Conservation (phyloP, 1,140 invertebrate genomes). For the Drosophila ananassae region DNA sequence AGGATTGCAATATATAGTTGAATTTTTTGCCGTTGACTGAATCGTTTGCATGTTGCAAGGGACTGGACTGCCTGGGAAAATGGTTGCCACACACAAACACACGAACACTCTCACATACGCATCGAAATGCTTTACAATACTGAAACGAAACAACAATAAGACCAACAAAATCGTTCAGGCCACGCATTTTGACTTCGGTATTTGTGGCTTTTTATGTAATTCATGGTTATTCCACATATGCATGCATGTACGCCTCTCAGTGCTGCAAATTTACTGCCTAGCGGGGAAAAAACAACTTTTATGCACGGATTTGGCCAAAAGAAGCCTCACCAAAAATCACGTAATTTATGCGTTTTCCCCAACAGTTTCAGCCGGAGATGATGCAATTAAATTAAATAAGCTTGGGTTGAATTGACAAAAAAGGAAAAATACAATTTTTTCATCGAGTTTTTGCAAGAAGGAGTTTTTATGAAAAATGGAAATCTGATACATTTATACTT, state of each 20-base stretch:
- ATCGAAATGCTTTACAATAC: constrained; percentile 61
- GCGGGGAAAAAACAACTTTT: constrained; percentile 22
- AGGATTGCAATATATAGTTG: constrained; percentile 82
- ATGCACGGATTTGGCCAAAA: constrained; percentile 67
- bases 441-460: too few species aligned
- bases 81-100: constrained; percentile 16
- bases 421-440: too few species aligned
- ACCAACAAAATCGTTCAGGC: constrained; percentile 50
- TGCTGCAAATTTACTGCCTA: constrained; percentile 54
- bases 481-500: too few species aligned
- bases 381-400: constrained; percentile 60
- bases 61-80: constrained; percentile 47
- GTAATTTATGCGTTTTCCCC: constrained; percentile 75
- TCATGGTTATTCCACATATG: constrained; percentile 72
- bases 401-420: background rate
- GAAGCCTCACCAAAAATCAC: constrained; percentile 72
- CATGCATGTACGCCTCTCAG: constrained; percentile 9
- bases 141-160: constrained; percentile 11
- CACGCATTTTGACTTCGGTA: constrained; percentile 81
- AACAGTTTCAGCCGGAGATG: constrained; percentile 40
- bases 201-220: constrained; percentile 83
- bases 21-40: constrained; percentile 45
- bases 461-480: too few species aligned
- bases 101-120: constrained; percentile 2
- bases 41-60: constrained; percentile 57